Conservation (phyloP, 2,888 invertebrate species). For the Vandiemenella viatica region DNA sequence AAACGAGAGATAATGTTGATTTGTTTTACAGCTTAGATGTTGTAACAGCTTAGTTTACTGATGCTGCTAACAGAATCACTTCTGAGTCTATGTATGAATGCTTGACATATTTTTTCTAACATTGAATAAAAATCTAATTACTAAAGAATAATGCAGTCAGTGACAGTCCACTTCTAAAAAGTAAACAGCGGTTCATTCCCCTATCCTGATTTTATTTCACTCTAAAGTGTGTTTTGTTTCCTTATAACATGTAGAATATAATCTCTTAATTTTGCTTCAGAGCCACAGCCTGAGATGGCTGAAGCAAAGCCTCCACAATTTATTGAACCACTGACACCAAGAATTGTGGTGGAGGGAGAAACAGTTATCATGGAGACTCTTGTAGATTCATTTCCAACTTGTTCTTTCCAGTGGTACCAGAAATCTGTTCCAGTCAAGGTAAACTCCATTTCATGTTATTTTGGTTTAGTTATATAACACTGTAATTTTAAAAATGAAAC, state of each 20-base stretch:
- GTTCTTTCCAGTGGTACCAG: conserved; percentile 78
- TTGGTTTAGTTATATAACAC: too few species aligned
- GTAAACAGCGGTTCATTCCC: too few species aligned
- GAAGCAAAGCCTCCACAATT: conserved; percentile 56
- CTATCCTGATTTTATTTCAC: neutral
- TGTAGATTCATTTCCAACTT: conserved; percentile 60
- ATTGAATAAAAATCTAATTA: too few species aligned
- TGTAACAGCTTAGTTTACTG: too few species aligned
- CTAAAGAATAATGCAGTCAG: too few species aligned
- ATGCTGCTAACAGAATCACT: too few species aligned
- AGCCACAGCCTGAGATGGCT: conserved; percentile 26
- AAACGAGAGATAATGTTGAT: too few species aligned
- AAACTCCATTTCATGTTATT: neutral
- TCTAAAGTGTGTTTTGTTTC: neutral
- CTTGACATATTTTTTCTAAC: too few species aligned
- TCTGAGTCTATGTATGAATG: too few species aligned
- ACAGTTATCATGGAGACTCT: conserved; percentile 62
- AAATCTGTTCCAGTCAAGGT: conserved; percentile 52
- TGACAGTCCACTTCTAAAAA: too few species aligned
- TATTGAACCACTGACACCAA: conserved; percentile 52
- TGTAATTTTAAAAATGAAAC: too few species aligned
- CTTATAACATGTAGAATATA: neutral
- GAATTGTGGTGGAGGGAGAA: conserved; percentile 53
- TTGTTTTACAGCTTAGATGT: too few species aligned
- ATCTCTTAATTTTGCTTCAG: conserved; percentile 15